These are phyloP conservation scores for Rousettus madagascariensis DNA, from an alignment of 2,797 vertebrate genomes.

Conservation along the genomic window DNA sequence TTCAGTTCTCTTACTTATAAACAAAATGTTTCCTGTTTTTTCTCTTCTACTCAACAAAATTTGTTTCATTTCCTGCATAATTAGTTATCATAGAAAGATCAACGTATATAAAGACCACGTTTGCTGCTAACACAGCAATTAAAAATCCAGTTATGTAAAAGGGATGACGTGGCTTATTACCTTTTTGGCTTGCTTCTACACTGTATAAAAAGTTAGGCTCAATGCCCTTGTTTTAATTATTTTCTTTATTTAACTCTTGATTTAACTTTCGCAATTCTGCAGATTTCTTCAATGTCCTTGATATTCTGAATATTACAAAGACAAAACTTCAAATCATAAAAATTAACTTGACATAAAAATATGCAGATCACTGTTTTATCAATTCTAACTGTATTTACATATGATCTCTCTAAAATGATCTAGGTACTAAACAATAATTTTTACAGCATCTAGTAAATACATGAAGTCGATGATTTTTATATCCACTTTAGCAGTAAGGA, in stretches of 20 bases:
- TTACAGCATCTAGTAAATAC: not conserved
- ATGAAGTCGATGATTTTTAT: not conserved
- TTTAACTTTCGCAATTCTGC: not conserved
- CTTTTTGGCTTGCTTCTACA: not conserved
- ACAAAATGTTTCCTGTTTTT: conserved; percentile 42
- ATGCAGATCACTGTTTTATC: not conserved
- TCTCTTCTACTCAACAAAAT: conserved; percentile 17
- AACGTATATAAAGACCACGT: conserved; percentile 40
- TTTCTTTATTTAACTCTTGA: not conserved
- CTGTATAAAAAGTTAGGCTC: not conserved
- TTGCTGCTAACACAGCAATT: conserved; percentile 46
- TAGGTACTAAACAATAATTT: not conserved
- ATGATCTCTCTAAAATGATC: not conserved
- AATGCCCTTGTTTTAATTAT: not conserved
- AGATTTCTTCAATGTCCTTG: not conserved
- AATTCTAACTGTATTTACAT: not conserved
- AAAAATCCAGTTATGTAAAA: conserved; percentile 27
- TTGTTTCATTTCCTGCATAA: conserved; percentile 64
- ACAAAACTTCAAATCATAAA: not conserved
- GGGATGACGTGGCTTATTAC: not conserved
- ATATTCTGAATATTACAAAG: not conserved
- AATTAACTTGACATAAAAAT: not conserved
- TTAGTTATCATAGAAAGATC: conserved; percentile 57
- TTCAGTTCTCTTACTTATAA: not conserved
- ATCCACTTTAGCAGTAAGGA: not conserved